These are phyloP conservation scores for Platorchestia sp. DNA, from an alignment of 1,140 invertebrate species.

Conservation along the genomic window DNA sequence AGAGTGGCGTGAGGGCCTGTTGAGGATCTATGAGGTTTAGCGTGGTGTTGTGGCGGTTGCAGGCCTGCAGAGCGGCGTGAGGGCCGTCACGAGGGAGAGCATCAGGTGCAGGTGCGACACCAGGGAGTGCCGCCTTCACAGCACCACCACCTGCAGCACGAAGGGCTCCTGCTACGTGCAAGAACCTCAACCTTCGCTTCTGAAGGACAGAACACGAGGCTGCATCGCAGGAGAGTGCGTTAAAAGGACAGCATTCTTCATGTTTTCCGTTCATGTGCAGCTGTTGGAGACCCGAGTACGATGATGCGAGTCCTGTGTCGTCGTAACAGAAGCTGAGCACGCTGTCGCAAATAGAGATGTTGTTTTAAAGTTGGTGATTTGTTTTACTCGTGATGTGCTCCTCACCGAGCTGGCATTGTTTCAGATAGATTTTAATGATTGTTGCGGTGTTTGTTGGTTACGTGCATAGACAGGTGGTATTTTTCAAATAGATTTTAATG, in stretches of 20 bases:
- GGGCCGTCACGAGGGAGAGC: background rate
- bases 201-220: background rate
- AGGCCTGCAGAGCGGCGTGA: background rate
- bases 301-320: too few species aligned
- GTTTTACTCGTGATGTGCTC: too few species aligned
- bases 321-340: too few species aligned
- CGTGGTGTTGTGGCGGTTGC: background rate
- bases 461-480: too few species aligned
- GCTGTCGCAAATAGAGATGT: too few species aligned
- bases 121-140: background rate
- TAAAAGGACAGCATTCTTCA: background rate
- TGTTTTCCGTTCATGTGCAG: background rate
- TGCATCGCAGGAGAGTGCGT: conserved; percentile 29
- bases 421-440: too few species aligned
- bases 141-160: background rate
- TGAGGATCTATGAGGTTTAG: background rate
- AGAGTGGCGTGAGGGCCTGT: too few species aligned
- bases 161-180: conserved; percentile 39
- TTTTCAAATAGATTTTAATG: too few species aligned
- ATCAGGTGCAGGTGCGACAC: conserved; percentile 35
- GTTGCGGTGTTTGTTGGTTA: too few species aligned
- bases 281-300: too few species aligned
- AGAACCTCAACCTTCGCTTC: background rate
- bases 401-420: too few species aligned
- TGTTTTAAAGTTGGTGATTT: too few species aligned